Conservation (phyloP, 1,140 invertebrate genomes). For the Hylaeus volcanicus region DNA sequence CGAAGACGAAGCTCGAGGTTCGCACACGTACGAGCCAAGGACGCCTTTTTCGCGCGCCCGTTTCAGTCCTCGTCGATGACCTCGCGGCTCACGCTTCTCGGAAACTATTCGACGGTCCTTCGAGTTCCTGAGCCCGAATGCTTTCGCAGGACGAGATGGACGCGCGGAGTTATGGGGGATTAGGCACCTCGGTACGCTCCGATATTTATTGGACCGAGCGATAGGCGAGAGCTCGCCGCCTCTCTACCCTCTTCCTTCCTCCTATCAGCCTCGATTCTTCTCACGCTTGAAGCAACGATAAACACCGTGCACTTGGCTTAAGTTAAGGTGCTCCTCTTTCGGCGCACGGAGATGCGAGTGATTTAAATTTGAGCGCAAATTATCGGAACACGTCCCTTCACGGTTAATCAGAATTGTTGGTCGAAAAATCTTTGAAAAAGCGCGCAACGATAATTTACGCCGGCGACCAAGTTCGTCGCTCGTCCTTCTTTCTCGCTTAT, state of each 20-base stretch:
- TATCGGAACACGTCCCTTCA: slow-evolving; percentile 39
- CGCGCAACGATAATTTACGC: slow-evolving; percentile 30
- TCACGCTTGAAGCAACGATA: slow-evolving; percentile 12
- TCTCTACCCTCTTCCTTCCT: not conserved
- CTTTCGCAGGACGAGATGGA: slow-evolving; percentile 6
- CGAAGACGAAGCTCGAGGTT: slow-evolving; percentile 10
- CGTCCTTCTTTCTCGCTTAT: slow-evolving; percentile 3
- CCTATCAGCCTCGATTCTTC: not conserved
- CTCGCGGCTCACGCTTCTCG: slow-evolving; percentile 13
- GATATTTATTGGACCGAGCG: slow-evolving; percentile 33
- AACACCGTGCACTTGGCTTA: slow-evolving; percentile 12
- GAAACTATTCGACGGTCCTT: slow-evolving; percentile 26
- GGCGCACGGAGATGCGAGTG: not conserved
- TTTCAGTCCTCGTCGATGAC: not conserved
- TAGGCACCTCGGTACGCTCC: slow-evolving; percentile 11
- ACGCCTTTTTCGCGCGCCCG: not conserved
- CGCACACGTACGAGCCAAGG: slow-evolving; percentile 20
- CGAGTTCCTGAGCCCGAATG: slow-evolving; percentile 18
- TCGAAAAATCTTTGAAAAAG: slow-evolving; percentile 45
- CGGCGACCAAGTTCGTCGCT: not conserved
- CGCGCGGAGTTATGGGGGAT: slow-evolving; percentile 33
- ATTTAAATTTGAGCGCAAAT: slow-evolving; percentile 41
- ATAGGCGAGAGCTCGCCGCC: slow-evolving; percentile 19
- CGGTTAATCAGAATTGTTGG: slow-evolving; percentile 49
- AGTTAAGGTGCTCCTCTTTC: not conserved